Evolutionary conservation across 1,140 invertebrate genomes (phyloP), one percentile per base, ranked within the genome.

Genomic region (Chlorops oryzae): DNA sequence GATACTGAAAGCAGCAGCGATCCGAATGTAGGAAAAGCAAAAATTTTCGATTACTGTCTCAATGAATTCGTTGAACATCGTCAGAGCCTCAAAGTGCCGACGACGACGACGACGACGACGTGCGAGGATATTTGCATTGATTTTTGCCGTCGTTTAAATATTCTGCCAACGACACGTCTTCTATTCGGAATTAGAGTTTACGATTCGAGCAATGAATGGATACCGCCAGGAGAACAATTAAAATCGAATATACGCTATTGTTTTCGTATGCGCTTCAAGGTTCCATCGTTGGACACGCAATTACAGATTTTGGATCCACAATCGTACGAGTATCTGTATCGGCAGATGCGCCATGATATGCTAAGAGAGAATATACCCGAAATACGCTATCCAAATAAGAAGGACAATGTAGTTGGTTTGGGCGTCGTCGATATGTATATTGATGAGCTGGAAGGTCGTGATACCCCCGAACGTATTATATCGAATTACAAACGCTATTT

Each of bases 341-440:
- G 84, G 70, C 91, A 94, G 82, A 84, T 84, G 24, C 75, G 86
- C 28, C 77, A 79, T 62, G 90, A 92, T 78, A 81, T 92, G 15
- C 73, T 90, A 28, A 77, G 86, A 37, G 87, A 85, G 59, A 83
- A 83, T 62, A 84, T 94, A 53, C 75, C 81, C 17, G 87, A 89
- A 64, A 82, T 90, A 45, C 78, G 80, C 49, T 87, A 85, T 74
- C 82, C 86, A 27, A 81, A 82, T 51, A 80, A 85, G 54, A 85
- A 85, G 67, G 73, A 80, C 40, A 82, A 89, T 73, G 74, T 90
- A 0, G 74, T 91, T 38, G 90, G 90, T 1, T 73, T 94, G 28
- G 87, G 86, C 9, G 88, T 91, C 28, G 81, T 84, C 49, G 88
- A 92, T 70, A 92, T 92, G 88, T 86, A 81, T 63, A 81, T 82